Conservation (phyloP, 1,140 invertebrate species). For the Drosophila nannoptera region DNA sequence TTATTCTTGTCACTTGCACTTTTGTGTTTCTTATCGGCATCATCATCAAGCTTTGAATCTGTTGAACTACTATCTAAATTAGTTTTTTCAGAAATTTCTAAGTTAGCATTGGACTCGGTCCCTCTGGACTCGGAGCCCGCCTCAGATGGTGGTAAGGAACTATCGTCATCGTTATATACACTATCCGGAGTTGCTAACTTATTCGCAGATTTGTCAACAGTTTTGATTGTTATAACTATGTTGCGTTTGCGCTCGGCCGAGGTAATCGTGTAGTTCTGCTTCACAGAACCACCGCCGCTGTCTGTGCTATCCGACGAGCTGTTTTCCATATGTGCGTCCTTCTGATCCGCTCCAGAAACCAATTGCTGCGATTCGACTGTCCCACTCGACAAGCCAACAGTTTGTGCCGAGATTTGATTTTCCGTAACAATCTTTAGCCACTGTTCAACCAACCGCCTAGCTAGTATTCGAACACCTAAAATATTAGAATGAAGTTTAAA, state of each 20-base stretch:
- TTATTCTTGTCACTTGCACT: conserved; percentile 64
- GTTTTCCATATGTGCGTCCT: conserved; percentile 37
- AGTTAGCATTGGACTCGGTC: conserved; percentile 35
- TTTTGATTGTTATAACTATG: conserved; percentile 81
- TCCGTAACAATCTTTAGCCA: conserved; percentile 91
- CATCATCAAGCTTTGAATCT: conserved; percentile 54
- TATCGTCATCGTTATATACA: conserved; percentile 45
- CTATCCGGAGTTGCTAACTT: conserved; percentile 23
- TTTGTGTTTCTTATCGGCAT: conserved; percentile 60
- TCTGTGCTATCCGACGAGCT: conserved; percentile 60
- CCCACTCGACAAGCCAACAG: conserved; percentile 8
- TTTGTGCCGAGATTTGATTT: conserved; percentile 34
- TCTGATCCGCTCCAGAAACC: background rate
- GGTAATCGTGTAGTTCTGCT: conserved; percentile 61
- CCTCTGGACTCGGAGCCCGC: conserved; percentile 34
- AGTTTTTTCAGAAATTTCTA: conserved; percentile 46
- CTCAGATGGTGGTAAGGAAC: conserved; percentile 38
- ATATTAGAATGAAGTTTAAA: conserved; percentile 9
- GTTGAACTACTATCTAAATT: conserved; percentile 67
- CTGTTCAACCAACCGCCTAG: conserved; percentile 90
- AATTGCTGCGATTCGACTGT: conserved; percentile 6
- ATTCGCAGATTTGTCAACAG: conserved; percentile 62
- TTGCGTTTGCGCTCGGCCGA: conserved; percentile 63
- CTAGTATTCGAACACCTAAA: conserved; percentile 85
- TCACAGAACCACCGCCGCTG: conserved; percentile 38